phyloP scores from a whole-genome alignment of 2,797 vertebrate species.

The Todus mexicanus region DNA sequence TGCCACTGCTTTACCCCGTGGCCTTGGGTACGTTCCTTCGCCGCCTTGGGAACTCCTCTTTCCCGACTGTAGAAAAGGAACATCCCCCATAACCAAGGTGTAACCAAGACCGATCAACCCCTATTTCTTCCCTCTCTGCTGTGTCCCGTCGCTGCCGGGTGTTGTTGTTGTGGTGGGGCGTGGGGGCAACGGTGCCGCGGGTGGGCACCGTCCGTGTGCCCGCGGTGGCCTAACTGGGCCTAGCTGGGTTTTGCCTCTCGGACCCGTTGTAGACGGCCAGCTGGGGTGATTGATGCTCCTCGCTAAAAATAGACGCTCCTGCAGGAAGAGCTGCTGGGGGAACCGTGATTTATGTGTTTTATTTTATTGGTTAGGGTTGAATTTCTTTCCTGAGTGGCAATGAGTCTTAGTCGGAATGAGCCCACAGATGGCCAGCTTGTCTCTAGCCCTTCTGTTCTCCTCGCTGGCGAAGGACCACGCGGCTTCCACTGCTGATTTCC shows the following conservation, averaged over 20 bases:
- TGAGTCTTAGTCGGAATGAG: neutral
- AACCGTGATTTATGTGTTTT: neutral
- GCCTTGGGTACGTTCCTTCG: neutral
- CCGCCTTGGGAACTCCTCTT: neutral
- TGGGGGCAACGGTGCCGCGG: neutral
- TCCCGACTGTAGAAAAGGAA: neutral
- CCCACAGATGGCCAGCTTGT: neutral
- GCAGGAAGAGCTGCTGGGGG: neutral
- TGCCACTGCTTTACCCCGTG: neutral
- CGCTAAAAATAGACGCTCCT: constrained; percentile 51
- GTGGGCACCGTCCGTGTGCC: rapidly evolving
- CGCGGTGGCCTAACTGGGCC: rapidly evolving
- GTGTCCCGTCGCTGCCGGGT: too few relatives aligned
- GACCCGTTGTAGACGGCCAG: neutral
- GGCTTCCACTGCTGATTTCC: neutral
- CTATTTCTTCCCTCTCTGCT: neutral
- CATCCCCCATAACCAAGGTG: rapidly evolving
- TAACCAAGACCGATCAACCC: rapidly evolving
- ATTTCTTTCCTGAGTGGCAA: constrained; percentile 1
- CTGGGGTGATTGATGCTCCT: constrained; percentile 15
- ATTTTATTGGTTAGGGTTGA: neutral
- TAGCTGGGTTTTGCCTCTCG: neutral
- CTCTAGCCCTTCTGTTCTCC: neutral
- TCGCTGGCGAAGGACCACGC: neutral
- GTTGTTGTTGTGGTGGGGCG: rapidly evolving